phyloP scores from a whole-genome alignment of 1,140 invertebrate genomes.

The Drosophila quadrilineata region DNA sequence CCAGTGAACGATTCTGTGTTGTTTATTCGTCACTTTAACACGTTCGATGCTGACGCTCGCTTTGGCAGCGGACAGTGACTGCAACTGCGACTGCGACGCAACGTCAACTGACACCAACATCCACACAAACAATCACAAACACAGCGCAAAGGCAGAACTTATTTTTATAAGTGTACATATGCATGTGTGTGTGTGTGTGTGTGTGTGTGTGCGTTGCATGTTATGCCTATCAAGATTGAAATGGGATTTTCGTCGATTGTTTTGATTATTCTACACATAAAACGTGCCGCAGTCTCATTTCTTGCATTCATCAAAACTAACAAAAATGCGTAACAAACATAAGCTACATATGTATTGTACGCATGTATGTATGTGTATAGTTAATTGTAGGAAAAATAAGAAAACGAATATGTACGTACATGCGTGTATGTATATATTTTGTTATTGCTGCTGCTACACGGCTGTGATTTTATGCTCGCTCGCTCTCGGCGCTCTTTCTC shows the following conservation, averaged over 20 bases:
- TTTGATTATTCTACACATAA: slow-evolving; percentile 29
- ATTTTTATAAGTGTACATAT: slow-evolving; percentile 60
- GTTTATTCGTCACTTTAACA: slow-evolving; percentile 78
- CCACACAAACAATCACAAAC: slow-evolving; percentile 20
- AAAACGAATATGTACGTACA: slow-evolving; percentile 41
- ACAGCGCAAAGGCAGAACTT: slow-evolving; percentile 47
- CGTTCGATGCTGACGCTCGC: slow-evolving; percentile 56
- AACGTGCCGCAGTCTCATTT: background rate
- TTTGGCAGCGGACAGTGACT: slow-evolving; percentile 19
- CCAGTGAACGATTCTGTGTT: slow-evolving; percentile 52
- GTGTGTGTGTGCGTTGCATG: slow-evolving; percentile 28
- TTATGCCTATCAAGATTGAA: slow-evolving; percentile 36
- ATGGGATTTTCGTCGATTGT: slow-evolving; percentile 38
- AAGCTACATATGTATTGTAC: no score
- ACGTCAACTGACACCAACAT: slow-evolving; percentile 62
- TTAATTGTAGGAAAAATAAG: slow-evolving; percentile 24
- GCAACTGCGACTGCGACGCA: slow-evolving; percentile 21
- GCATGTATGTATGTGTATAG: slow-evolving; percentile 2
- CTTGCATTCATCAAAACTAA: background rate
- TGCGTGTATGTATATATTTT: slow-evolving; percentile 58
- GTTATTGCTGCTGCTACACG: slow-evolving; percentile 67
- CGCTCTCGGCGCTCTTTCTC: slow-evolving; percentile 19
- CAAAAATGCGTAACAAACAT: slow-evolving; percentile 31
- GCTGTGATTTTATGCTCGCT: slow-evolving; percentile 65
- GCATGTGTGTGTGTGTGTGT: background rate